Base-by-base conservation (phyloP, 2,888 invertebrate genomes). In the Strigamia crassipes region DNA sequence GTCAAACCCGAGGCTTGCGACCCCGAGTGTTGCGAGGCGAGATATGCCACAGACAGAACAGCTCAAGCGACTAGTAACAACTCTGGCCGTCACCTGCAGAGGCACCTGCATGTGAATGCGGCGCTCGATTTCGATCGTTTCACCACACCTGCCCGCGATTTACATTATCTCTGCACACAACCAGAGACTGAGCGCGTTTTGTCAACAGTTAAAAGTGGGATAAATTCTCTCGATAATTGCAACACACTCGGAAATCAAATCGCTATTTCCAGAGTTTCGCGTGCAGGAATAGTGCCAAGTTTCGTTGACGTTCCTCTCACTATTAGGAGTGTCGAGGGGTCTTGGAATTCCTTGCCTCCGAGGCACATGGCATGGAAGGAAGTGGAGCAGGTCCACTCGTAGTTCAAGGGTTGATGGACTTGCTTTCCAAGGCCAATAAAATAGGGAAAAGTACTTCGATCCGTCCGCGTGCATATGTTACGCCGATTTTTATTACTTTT, bases 21-120 rank as follows among this genome's bases (percentile, higher is more conserved):
- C 27, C 73, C 31, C 73, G 73, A 73, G 73, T 27, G 73, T 27
- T 27, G 73, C 73, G 8, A 73, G 31, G 23, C 73, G 73, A 73
- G 27, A 31, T 31, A 31, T 73, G 73, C 31, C 27, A 23, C 73
- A 31, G 73, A 73, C 73, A 73, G 73, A 31, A 66, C 12, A 73
- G 73, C 23, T 12, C 73, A 27, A 73, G 73, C 73, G 27, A 73
- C 73, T 73, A 73, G 73, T 73, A 73, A 73, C 73, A 73, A 73
- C 73, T 73, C 73, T n/a, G n/a, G 73, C 73, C 73, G 73, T 73
- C 73, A 73, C 73, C 73, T 73, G 73, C 73, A 73, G 73, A 73
- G 73, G 73, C 73, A 73, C 73, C 73, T 73, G 73, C 73, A 23
- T 73, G 73, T 73, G 73, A 73, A 73, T 73, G 73, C 73, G 31